A percentile compares a stretch with the other conserved stretches of the same genome.
phyloP scores from a whole-genome alignment of 2,797 vertebrate genomes.

The Arrhamphus sclerolepis region DNA sequence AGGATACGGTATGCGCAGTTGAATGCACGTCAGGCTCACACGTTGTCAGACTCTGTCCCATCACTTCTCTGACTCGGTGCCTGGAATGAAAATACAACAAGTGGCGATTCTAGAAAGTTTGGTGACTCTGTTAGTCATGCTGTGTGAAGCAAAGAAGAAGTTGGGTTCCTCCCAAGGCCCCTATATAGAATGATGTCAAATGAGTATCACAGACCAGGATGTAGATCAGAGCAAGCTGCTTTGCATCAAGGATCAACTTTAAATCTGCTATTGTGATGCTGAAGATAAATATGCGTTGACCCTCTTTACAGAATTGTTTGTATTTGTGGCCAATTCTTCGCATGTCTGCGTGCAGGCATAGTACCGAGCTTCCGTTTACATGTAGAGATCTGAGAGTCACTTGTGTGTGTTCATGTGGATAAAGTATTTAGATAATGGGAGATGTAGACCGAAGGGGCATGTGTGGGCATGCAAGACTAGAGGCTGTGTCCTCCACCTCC shows the following conservation, averaged over 20 bases:
- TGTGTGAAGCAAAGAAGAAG: slow-evolving; percentile 42
- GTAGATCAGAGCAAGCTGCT: slow-evolving; percentile 25
- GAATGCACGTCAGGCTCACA: neutral
- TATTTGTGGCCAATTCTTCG: neutral
- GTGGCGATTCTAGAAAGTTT: neutral
- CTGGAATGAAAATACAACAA: neutral
- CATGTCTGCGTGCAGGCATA: neutral
- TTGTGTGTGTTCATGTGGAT: slow-evolving; percentile 5
- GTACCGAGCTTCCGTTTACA: slow-evolving; percentile 17
- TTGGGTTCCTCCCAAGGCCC: slow-evolving; percentile 34
- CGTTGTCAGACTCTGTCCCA: neutral
- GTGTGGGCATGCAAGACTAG: slow-evolving; percentile 53
- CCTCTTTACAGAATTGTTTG: neutral
- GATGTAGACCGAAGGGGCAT: slow-evolving; percentile 30
- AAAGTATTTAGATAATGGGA: slow-evolving; percentile 37
- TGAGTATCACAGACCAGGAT: slow-evolving; percentile 58
- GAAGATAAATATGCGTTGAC: too few relatives aligned
- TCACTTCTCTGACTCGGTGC: neutral
- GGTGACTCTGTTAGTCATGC: too few relatives aligned
- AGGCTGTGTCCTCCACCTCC: slow-evolving; percentile 6
- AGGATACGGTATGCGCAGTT: slow-evolving; percentile 85
- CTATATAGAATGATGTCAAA: slow-evolving; percentile 54
- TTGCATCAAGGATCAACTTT: neutral
- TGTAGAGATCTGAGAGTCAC: slow-evolving; percentile 1
- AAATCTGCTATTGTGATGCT: neutral